Percentiles rank a stretch among this genome's conserved stretches.
These are phyloP conservation scores for Gadus chalcogrammus DNA, from an alignment of 2,113 vertebrate species.

Conservation along the genomic window DNA sequence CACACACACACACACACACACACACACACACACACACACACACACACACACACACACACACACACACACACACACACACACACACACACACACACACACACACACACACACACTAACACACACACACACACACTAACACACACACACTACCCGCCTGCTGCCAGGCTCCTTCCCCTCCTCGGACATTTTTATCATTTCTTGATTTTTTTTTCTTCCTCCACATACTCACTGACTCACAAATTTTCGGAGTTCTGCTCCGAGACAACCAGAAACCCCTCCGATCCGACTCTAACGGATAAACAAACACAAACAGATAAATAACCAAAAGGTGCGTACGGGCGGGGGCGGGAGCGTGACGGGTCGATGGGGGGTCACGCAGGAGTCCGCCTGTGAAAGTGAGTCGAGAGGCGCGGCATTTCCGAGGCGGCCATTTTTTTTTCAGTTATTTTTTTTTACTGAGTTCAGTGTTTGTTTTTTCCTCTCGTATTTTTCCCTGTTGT, in stretches of 20 bases:
- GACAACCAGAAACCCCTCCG: no score
- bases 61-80: no score
- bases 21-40: no score
- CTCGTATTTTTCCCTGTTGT: conserved; percentile 23
- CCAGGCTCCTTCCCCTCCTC: no score
- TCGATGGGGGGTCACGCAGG: conserved; percentile 61
- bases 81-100: no score
- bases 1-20: no score
- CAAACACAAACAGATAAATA: conserved; percentile 2
- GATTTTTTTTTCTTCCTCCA: conserved; percentile 46
- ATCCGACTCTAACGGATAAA: conserved; percentile 11
- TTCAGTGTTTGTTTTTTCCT: conserved; percentile 61
- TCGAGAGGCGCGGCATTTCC: conserved; percentile 53
- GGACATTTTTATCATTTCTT: conserved; percentile 1
- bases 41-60: no score
- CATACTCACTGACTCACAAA: conserved; percentile 30
- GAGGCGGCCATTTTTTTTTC: conserved; percentile 55
- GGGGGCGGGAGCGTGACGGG: conserved; percentile 38
- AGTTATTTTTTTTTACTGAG: not conserved
- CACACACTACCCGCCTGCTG: no score
- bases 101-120: no score
- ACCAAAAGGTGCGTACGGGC: not conserved
- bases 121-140: no score
- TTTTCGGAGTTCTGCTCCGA: not conserved
- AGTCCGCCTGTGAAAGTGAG: conserved; percentile 52